Percentiles rank a stretch among this genome's conserved stretches.
Conservation (phyloP, 2,797 vertebrate species). For the Macropus fuliginosus region DNA sequence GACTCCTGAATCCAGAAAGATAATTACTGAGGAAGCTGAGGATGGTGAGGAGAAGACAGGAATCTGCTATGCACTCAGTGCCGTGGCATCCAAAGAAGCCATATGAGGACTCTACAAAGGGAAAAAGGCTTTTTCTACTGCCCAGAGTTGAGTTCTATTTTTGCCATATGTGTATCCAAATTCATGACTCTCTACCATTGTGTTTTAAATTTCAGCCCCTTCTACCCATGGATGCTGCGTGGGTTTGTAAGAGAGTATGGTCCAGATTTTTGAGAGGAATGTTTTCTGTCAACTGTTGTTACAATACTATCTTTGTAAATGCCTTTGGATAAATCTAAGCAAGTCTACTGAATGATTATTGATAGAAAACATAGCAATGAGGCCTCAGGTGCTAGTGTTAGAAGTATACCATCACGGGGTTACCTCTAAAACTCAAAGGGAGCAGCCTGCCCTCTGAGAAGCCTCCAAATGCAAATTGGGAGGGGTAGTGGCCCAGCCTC, state of each 20-base stretch:
- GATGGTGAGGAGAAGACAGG: background rate
- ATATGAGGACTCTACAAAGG: background rate
- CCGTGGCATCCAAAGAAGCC: background rate
- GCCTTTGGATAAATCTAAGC: too few species aligned
- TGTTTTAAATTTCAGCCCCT: background rate
- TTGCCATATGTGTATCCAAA: background rate
- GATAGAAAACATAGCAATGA: background rate
- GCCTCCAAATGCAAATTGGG: background rate
- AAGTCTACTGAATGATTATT: background rate
- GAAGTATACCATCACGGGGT: background rate
- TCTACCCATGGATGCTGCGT: background rate
- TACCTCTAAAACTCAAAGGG: background rate
- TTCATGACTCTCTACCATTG: background rate
- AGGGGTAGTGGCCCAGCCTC: background rate
- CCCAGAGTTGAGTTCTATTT: background rate
- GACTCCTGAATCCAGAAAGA: background rate
- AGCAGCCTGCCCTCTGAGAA: background rate
- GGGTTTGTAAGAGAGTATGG: background rate
- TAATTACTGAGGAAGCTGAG: too few species aligned
- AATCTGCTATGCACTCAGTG: background rate
- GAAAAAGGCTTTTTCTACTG: background rate
- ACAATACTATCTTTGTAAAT: background rate
- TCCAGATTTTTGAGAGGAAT: background rate
- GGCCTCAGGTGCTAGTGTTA: background rate
- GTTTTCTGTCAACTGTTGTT: background rate